Evolutionary conservation across 2,888 invertebrate species (phyloP), one percentile per base, ranked within the genome.

Genomic region (Tipula helvola): DNA sequence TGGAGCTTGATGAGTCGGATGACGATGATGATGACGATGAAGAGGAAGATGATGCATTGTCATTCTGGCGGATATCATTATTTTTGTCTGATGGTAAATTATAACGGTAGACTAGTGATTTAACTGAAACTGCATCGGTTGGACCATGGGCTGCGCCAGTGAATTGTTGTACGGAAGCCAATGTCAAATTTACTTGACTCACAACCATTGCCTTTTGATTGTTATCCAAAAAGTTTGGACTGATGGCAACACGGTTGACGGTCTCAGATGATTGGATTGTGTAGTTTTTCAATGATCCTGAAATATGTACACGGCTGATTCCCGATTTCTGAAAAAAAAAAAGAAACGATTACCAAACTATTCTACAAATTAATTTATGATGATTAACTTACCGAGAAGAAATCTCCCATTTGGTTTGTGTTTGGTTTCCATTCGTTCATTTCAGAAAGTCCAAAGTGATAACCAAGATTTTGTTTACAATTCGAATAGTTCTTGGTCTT

Each of bases 401-500:
- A 92, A 88, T 93, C 92, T 86, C 93, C 92, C 88, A 93, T 93
- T 5, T 91, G 90, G 87, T 92, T 91, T 86, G 91, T 90, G 88
- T 92, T 90, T 90, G 92, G 88, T 90, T 93, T 92, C 93, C 93
- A 93, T 88, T 93, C 91, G 18, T 92, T 92, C 16, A 92, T 91
- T 86, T 92, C 92, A 28, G 93, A 93, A 57, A 95, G 92, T 87
- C 95, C 95, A 88, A 93, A 95, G 89, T 95, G 94, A 90, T 95
- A 95, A 44, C 93, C 93, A 28, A 94, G 93, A 88, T 93, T 92
- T 88, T 94, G 93, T 86, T 94, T 92, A 90, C 95, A 94, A 88
- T 93, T 93, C 87, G 93, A 93, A 89, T 93, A 94, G 90, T 95
- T 94, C 89, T 93, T 94, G 89, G 93, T 93, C 90, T 95, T 95